Conservation (phyloP, 2,888 invertebrate species). For the Drosophila meridiana region DNA sequence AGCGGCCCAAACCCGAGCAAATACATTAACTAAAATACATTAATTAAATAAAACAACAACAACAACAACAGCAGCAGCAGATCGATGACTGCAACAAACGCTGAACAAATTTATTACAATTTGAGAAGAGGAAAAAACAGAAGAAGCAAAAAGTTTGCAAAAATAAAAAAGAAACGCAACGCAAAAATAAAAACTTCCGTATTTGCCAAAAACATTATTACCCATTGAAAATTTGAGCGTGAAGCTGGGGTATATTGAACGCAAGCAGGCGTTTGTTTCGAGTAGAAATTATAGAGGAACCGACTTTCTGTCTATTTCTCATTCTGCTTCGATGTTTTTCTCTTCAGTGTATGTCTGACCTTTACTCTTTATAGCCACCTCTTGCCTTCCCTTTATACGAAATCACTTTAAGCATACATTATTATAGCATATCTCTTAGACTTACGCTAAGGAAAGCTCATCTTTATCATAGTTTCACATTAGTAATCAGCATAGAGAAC, state of each 20-base stretch:
- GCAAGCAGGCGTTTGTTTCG: background rate
- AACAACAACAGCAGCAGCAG: constrained; percentile 31
- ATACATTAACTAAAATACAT: constrained; percentile 62
- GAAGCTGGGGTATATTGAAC: background rate
- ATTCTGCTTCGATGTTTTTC: background rate
- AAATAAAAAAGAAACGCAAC: constrained; percentile 48
- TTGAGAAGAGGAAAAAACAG: constrained; percentile 10
- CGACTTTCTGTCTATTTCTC: background rate
- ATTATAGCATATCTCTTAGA: background rate
- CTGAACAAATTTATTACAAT: constrained; percentile 51
- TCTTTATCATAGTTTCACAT: background rate
- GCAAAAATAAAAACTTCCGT: constrained; percentile 69
- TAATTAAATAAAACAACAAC: constrained; percentile 62
- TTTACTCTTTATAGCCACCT: background rate
- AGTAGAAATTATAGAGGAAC: background rate
- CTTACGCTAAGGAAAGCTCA: background rate
- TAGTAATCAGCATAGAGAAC: background rate
- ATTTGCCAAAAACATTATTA: constrained; percentile 62
- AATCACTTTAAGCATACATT: too few relatives aligned
- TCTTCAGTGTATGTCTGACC: background rate
- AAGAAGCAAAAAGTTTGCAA: constrained; percentile 40
- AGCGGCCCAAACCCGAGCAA: constrained; percentile 62
- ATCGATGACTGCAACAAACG: constrained; percentile 69
- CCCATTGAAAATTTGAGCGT: background rate
- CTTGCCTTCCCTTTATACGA: background rate